Evolutionary conservation across 2,797 vertebrate genomes (phyloP).

Genomic region (Acanthis flammea): DNA sequence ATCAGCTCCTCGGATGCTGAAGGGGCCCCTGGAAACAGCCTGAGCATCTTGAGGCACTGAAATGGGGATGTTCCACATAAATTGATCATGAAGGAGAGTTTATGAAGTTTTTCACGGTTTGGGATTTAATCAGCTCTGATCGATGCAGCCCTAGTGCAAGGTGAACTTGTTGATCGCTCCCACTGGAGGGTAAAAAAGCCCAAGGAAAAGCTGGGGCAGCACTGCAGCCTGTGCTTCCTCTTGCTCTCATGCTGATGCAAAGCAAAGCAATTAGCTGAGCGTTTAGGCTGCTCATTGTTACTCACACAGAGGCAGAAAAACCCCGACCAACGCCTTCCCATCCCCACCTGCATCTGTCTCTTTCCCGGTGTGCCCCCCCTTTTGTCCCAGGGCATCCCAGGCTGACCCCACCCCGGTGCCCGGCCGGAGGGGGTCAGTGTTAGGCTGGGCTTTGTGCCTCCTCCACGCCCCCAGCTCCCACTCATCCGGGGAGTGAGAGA

Average conservation of each 20-base stretch:
- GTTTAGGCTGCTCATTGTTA: constrained; percentile 54
- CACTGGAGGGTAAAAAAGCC: constrained; percentile 18
- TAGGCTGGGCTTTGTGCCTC: constrained; percentile 15
- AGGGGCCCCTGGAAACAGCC: not conserved
- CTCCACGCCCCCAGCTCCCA: not conserved
- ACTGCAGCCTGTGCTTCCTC: not conserved
- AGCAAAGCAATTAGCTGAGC: constrained; percentile 59
- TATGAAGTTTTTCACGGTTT: constrained; percentile 50
- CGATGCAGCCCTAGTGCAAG: constrained; percentile 49
- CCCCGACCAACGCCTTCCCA: constrained; percentile 52
- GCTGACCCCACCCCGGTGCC: accelerated
- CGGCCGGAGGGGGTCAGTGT: not conserved
- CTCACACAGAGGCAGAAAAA: constrained; percentile 64
- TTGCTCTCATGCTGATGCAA: constrained; percentile 52
- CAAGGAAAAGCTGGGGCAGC: not conserved
- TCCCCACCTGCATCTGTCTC: not conserved
- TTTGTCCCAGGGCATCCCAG: not conserved
- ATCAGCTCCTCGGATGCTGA: not conserved
- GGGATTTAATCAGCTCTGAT: constrained; percentile 59
- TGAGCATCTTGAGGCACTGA: not conserved
- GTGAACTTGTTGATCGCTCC: constrained; percentile 45
- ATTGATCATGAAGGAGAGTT: constrained; percentile 28
- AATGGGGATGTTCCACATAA: constrained; percentile 14
- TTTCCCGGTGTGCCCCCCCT: accelerated
- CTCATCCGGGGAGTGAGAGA: not conserved